Base-by-base conservation (phyloP, 2,113 vertebrate species). In the Sorex araneus region DNA sequence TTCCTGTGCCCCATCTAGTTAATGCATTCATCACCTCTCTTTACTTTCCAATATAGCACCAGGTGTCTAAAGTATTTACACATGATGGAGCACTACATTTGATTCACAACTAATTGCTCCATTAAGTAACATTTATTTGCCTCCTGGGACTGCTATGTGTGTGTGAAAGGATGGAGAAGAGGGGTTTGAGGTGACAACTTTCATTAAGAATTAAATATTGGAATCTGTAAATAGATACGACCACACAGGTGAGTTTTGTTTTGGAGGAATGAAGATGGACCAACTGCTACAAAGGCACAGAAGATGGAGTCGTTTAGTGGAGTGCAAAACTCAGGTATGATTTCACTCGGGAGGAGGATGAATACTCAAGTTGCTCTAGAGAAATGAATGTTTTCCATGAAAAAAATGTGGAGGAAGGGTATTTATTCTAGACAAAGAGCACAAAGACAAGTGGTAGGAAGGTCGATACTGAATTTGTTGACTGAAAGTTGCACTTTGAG, bases 261-360 rank as follows among this genome's bases (percentile, higher is more conserved):
- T 74, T 73, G 73, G 80, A 43, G 64, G 77, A 43, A 19, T 67
- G 93, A 84, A 87, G 82, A 67, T 47, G 16, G 34, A 87, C 13
- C 60, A 47, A 7, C 32, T 77, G 40, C 3, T 28, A 0, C 13
- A 28, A 57, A 57, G 54, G 36, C 75, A 63, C 60, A 27, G 78
- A 76, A 19, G 9, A 67, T 50, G 87, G 34, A 66, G 11, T 47
- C 25, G 27, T 64, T 18, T 30, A 60, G 34, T 79, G 47, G 36
- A 73, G 2, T 82, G n/a, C 2, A 47, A 70, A 57, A 87, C 23
- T 28, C 40, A 36, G 27, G 78, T 36, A 84, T 34, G n/a, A 64
- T 57, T 75, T 90, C 23, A 50, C 54, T 82, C 32, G 12, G 45
- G 66, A 70, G 27, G 63, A 15, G 25, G 15, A 40, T 40, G 32